Base-by-base conservation (phyloP, 1,140 invertebrate species). In the Anoplolepis gracilipes region DNA sequence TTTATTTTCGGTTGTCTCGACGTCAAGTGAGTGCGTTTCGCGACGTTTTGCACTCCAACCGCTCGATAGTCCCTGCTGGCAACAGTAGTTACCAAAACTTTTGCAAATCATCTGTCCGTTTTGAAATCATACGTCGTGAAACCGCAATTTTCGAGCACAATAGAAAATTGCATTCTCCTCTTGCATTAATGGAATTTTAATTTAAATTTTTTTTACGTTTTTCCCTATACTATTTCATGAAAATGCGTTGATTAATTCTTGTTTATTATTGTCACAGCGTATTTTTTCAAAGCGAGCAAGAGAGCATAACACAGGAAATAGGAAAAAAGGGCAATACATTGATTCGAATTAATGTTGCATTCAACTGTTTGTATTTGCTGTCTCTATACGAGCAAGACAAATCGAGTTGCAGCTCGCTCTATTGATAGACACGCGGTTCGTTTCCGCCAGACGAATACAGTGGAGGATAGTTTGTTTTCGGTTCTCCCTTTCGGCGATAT, bases 391-490 rank as follows among this genome's bases (percentile, higher is more conserved):
- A 72, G 53, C 19, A 59, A 46, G 36, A 72, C 53, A 82, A 82
- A 82, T 82, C 36, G 78, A 61, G 53, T 73, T 59, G 36, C 28
- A 73, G 67, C 53, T 61, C 53, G 36, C 67, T 82, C 78, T 82
- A 82, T 82, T 82, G 67, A 82, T 82, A 82, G 78, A 82, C 67
- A 82, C 25, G 67, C 36, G 78, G 78, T 82, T 73, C 53, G 78
- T 82, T 82, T 82, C 67, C 77, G 64, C 5, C 39, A 82, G 78
- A 72, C 62, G 46, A 64, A 30, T 67, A 69, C 69, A 57, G 13
- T 25, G 25, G 13, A 81, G 67, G 67, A 28, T 13, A 33, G 78
- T 82, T 82, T 82, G 78, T 82, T 82, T 73, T 72, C 28, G 78
- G 78, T 72, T 72, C 78, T 73, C 67, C 67, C 78, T 82, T 82